Evolutionary conservation across 2,113 vertebrate species (phyloP), one percentile per base, ranked within the genome.

Genomic region (Acanthochromis polyacanthus): DNA sequence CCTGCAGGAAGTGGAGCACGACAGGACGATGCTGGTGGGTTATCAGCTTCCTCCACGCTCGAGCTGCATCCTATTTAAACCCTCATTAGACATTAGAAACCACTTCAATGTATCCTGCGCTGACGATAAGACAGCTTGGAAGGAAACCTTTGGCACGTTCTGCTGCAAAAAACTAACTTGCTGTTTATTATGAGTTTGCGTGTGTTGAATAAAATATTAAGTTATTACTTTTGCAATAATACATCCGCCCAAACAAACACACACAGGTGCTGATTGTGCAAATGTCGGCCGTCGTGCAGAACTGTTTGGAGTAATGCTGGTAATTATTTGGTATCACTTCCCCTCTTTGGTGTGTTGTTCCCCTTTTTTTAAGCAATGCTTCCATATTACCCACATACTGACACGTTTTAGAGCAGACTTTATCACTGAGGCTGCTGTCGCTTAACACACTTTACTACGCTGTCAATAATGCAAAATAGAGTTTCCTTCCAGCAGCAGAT

Each of bases 21-120:
- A 98, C 90, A 96, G 97, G 89, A 98, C 97, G 93, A 98, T 99
- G 97, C 95, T 99, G 97, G 98, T 99, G 94, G 92, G 94, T 90
- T 92, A 84, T 91, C 87, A 19, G 16, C 79, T 79, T 89, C 82
- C 88, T 82, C 62, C 85, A 81, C 4, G 10, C 40, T 22, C 23
- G 71, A 51, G 45, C 67, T 59, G 55, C 60, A 56, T 77, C 78
- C 73, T 72, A 25, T 68, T 20, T 22, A 5, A 60, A 19, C 9
- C 22, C 25, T 77, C 12, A 30, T 48, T 71, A 50, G 30, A 65
- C 53, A 77, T 61, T 4, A 17, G 16, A 64, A 71, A 45, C 20
- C 52, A 38, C 56, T 69, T 73, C 45, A 57, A 53, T 3, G 15
- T 19, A 4, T 69, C 43, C 40, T 38, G 23, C 12, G 4, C 10